Evolutionary conservation across 37 sponge, comb jelly and placozoan genomes (phyloP).

Genomic region (Chondrilla cf. caribensis): DNA sequence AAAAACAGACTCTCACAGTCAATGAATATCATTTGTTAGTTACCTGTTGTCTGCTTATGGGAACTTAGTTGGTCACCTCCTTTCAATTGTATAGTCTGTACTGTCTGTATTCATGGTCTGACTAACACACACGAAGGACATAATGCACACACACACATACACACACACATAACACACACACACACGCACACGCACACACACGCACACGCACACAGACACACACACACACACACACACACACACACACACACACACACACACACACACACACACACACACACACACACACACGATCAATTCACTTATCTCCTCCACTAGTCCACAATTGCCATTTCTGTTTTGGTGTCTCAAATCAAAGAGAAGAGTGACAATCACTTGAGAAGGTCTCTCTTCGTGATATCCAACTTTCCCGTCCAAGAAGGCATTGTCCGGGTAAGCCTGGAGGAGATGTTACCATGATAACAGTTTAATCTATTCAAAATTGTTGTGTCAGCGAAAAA

Average conservation of each 20-base stretch:
- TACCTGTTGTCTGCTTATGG: no score
- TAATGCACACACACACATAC: no score
- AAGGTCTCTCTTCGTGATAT: constrained; percentile 53
- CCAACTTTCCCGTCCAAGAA: constrained; percentile 28
- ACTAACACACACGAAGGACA: no score
- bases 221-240: constrained; percentile 1
- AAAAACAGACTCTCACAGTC: no score
- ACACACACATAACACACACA: no score
- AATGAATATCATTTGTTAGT: no score
- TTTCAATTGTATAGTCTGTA: no score
- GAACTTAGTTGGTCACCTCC: no score
- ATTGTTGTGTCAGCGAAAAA: no score
- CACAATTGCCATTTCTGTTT: constrained; percentile 65
- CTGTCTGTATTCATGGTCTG: no score
- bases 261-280: background rate
- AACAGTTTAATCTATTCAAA: no score
- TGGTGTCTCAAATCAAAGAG: constrained; percentile 55
- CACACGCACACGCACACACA: constrained; percentile 1
- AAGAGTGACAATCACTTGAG: constrained; percentile 60
- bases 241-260: background rate
- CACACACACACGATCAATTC: background rate
- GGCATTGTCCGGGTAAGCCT: constrained; percentile 10
- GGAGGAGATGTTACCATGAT: background rate
- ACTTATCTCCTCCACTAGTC: constrained; percentile 29
- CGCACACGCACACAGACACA: background rate